Conservation (phyloP, 2,113 vertebrate genomes). For the Smithornis capensis region DNA sequence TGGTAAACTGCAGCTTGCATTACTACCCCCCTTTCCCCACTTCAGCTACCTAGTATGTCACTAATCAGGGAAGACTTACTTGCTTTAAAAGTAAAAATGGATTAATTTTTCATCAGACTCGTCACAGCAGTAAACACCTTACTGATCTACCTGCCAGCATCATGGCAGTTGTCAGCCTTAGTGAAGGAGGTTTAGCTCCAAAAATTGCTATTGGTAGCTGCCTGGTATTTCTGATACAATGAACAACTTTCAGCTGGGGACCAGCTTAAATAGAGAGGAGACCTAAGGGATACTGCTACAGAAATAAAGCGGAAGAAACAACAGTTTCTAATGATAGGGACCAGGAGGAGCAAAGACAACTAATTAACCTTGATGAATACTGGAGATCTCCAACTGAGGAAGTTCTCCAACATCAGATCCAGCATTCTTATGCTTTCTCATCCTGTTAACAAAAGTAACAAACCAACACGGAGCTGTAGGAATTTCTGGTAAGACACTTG, state of each 20-base stretch:
- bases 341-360: neutral
- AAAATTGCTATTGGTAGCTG: neutral
- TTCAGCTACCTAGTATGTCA: neutral
- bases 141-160: neutral
- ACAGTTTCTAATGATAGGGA: neutral
- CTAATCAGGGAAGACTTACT: neutral
- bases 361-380: neutral
- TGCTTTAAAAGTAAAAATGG: neutral
- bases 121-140: neutral
- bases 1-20: neutral
- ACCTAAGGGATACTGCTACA: neutral
- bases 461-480: neutral
- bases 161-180: neutral
- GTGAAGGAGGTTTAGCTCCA: neutral
- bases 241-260: neutral
- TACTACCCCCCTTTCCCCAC: neutral
- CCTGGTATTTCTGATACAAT: neutral
- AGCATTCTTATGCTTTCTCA: neutral
- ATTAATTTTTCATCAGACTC: neutral
- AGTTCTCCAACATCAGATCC: neutral
- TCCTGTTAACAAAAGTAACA: neutral
- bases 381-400: neutral
- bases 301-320: neutral
- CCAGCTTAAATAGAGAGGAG: neutral
- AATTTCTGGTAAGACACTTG: neutral